Conservation (phyloP, 2,888 invertebrate genomes). For the Quadriops clusia region DNA sequence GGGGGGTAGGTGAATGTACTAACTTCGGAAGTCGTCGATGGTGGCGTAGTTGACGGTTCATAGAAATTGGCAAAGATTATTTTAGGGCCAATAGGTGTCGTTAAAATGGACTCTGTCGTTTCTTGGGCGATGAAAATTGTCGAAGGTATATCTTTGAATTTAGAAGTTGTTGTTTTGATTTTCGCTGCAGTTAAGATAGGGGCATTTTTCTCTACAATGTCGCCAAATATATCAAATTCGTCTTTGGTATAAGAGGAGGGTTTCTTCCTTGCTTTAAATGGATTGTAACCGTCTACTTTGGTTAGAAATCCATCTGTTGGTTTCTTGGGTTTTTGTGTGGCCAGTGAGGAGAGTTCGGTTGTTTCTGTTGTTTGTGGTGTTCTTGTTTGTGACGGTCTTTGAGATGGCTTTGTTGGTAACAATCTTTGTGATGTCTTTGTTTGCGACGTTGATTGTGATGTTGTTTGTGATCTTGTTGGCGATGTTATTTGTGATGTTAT, state of each 20-base stretch:
- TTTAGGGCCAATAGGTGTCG: too few relatives aligned
- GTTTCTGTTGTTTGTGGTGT: constrained; percentile 5
- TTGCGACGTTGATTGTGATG: constrained; percentile 10
- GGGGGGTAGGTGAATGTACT: too few relatives aligned
- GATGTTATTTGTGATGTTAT: constrained; percentile 1
- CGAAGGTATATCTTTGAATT: too few relatives aligned
- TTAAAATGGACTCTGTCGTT: too few relatives aligned
- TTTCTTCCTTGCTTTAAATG: constrained; percentile 6
- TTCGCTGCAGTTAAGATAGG: too few relatives aligned
- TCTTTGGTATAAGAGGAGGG: too few relatives aligned
- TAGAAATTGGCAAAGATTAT: too few relatives aligned
- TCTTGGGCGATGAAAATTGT: too few relatives aligned
- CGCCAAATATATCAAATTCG: constrained; percentile 13
- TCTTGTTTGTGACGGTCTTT: constrained; percentile 7
- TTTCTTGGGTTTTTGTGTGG: constrained; percentile 8
- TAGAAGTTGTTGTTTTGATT: too few relatives aligned
- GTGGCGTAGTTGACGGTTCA: too few relatives aligned
- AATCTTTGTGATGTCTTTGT: constrained; percentile 3
- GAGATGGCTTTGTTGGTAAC: constrained; percentile 6
- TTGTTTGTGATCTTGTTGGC: constrained; percentile 6
- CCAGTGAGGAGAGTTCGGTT: background rate
- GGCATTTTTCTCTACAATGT: constrained; percentile 7
- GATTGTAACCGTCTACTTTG: constrained; percentile 11
- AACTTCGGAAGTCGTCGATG: too few relatives aligned
- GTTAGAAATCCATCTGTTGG: constrained; percentile 9